These are phyloP conservation scores for Drusus annulatus DNA, from an alignment of 1,140 invertebrate genomes.

Conservation along the genomic window DNA sequence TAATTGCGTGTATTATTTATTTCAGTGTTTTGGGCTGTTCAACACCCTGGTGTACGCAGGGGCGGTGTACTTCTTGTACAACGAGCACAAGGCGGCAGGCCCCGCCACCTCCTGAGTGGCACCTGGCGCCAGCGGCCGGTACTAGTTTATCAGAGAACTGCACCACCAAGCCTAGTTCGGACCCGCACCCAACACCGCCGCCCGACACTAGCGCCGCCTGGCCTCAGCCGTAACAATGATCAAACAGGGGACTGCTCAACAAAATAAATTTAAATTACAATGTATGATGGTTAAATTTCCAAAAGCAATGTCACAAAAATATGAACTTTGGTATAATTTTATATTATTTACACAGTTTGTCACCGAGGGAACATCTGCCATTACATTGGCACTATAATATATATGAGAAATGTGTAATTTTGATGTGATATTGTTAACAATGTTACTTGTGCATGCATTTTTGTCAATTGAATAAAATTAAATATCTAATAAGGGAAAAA, in stretches of 20 bases:
- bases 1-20: constrained; percentile 58
- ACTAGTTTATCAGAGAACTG: constrained; percentile 39
- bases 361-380: too few relatives aligned
- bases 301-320: not conserved
- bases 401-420: too few relatives aligned
- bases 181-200: constrained; percentile 20
- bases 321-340: not conserved
- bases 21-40: constrained; percentile 85
- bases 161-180: constrained; percentile 14
- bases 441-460: too few relatives aligned
- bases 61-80: constrained; percentile 82
- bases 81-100: constrained; percentile 79
- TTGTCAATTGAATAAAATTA: too few relatives aligned
- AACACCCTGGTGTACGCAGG: constrained; percentile 85
- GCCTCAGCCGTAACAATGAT: constrained; percentile 1
- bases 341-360: too few relatives aligned
- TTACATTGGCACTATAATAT: too few relatives aligned
- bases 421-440: too few relatives aligned
- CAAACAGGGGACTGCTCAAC: not conserved
- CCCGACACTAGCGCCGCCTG: constrained; percentile 14
- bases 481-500: too few relatives aligned
- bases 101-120: constrained; percentile 65
- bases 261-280: not conserved
- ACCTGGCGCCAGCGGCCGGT: constrained; percentile 51
- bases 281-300: not conserved